Percentiles rank a stretch among this genome's conserved stretches.
phyloP scores from a whole-genome alignment of 2,888 invertebrate species.

The Melieria omissa region DNA sequence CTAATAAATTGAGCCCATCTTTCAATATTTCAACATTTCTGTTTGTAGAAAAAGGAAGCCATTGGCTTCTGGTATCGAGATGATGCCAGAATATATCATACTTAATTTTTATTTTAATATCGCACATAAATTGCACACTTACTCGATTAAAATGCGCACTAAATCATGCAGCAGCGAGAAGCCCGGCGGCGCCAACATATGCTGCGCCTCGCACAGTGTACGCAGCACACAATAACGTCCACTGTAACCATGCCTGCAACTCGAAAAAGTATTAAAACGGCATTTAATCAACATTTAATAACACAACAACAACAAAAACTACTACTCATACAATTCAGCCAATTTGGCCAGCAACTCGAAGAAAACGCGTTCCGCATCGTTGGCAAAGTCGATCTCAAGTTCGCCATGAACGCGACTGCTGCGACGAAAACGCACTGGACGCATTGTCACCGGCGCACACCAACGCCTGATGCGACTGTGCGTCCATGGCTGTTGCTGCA shows the following conservation, averaged over 20 bases:
- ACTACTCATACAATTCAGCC: constrained; percentile 45
- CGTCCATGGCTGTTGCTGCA: neutral
- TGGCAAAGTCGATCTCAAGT: constrained; percentile 16
- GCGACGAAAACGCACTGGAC: too few species aligned
- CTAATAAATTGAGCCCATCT: too few species aligned
- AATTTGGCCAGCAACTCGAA: constrained; percentile 46
- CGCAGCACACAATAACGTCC: constrained; percentile 71
- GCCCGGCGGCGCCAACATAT: constrained; percentile 71
- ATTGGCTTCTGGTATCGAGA: too few species aligned
- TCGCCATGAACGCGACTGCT: too few species aligned
- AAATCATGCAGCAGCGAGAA: constrained; percentile 76
- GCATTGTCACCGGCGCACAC: too few species aligned
- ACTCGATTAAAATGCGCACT: constrained; percentile 74
- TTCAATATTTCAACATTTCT: too few species aligned
- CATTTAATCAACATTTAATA: too few species aligned
- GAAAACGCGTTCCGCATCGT: constrained; percentile 41
- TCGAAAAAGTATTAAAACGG: too few species aligned
- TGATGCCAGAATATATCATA: neutral
- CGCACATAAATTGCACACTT: constrained; percentile 51
- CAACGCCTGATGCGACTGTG: too few species aligned
- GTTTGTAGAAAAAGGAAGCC: too few species aligned
- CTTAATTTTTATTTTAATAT: neutral
- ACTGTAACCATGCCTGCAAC: constrained; percentile 53
- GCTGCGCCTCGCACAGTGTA: constrained; percentile 76
- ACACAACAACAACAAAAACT: neutral